Conservation (phyloP, 2,888 invertebrate genomes). For the Sarcophaga carnaria region DNA sequence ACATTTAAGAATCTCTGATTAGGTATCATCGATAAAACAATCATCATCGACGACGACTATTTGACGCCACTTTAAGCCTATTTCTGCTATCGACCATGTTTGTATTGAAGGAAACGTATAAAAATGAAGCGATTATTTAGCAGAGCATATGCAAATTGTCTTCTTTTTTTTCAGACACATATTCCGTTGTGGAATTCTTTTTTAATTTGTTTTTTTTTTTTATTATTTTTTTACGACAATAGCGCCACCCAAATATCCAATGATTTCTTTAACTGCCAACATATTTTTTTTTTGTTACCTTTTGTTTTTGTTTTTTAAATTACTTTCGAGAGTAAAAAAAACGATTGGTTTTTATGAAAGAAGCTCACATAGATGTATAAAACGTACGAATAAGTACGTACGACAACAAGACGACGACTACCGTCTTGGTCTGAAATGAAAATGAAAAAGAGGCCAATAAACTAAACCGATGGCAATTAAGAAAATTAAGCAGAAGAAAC, state of each 20-base stretch:
- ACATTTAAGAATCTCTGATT: constrained; percentile 53
- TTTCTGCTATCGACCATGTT: constrained; percentile 12
- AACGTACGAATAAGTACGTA: constrained; percentile 16
- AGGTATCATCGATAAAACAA: constrained; percentile 63
- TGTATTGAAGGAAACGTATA: neutral
- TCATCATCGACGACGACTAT: constrained; percentile 74
- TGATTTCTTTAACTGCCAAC: constrained; percentile 65
- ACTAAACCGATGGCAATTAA: constrained; percentile 68
- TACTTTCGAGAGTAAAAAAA: constrained; percentile 2
- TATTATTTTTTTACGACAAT: constrained; percentile 16
- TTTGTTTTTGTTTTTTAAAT: constrained; percentile 34
- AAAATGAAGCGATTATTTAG: constrained; percentile 30
- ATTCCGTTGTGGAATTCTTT: constrained; percentile 15
- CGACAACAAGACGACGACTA: constrained; percentile 3
- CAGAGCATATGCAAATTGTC: constrained; percentile 16
- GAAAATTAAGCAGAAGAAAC: constrained; percentile 69
- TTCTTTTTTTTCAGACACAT: constrained; percentile 38
- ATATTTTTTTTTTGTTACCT: constrained; percentile 17
- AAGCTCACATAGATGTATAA: constrained; percentile 4
- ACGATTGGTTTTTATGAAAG: constrained; percentile 22
- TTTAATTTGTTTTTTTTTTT: constrained; percentile 41
- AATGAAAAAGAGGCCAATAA: constrained; percentile 59
- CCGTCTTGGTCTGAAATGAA: constrained; percentile 40
- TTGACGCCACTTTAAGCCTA: constrained; percentile 71
- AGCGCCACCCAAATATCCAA: constrained; percentile 67